These are phyloP conservation scores for Arremon aurantiirostris DNA, from an alignment of 2,797 vertebrate genomes.

Conservation along the genomic window DNA sequence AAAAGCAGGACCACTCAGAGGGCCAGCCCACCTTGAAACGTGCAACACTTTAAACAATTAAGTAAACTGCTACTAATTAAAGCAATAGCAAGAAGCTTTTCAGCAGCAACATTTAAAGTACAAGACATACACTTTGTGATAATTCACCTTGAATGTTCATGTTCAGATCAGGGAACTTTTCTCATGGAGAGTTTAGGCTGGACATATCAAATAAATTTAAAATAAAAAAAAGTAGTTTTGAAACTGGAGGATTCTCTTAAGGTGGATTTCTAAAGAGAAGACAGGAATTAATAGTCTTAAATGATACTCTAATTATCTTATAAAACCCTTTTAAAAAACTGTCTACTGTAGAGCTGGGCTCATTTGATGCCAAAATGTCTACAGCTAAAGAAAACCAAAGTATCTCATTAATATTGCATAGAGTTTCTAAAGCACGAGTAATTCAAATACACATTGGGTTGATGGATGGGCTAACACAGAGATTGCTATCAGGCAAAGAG, in stretches of 20 bases:
- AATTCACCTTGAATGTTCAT: background rate
- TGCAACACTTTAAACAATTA: background rate
- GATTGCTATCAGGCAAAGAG: background rate
- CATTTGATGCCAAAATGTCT: background rate
- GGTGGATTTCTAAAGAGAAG: background rate
- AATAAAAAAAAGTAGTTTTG: background rate
- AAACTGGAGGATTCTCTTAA: background rate
- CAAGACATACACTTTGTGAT: background rate
- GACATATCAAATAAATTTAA: background rate
- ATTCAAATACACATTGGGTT: background rate
- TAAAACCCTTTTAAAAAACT: background rate
- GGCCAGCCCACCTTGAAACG: background rate
- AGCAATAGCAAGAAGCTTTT: background rate
- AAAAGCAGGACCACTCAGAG: background rate
- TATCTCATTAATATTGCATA: background rate
- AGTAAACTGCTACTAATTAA: background rate
- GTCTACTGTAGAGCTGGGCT: background rate
- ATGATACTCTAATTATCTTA: background rate
- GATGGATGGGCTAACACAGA: background rate
- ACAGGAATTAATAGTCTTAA: background rate
- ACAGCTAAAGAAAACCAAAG: background rate
- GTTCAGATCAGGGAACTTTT: background rate
- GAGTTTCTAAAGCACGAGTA: background rate
- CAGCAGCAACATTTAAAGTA: background rate
- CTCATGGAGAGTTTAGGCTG: background rate